These are phyloP conservation scores for Numida meleagris DNA, from an alignment of 2,113 vertebrate genomes.

Conservation along the genomic window DNA sequence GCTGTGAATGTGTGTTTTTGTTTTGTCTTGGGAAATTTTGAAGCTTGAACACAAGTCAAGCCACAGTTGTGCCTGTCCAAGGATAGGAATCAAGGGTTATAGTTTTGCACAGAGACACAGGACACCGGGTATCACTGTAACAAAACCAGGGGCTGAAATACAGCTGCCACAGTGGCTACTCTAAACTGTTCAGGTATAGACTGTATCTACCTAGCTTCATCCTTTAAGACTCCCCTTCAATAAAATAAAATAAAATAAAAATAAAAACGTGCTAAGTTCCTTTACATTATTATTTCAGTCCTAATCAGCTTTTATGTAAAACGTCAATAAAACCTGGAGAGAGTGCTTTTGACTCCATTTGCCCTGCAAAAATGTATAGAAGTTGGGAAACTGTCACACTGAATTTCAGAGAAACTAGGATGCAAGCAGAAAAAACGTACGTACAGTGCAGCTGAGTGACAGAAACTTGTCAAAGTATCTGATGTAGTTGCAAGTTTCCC, in stretches of 20 bases:
- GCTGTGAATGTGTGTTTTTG: neutral
- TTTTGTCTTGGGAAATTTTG: neutral
- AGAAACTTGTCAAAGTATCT: neutral
- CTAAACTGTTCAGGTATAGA: neutral
- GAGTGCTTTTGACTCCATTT: neutral
- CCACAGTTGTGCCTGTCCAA: neutral
- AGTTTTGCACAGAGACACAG: neutral
- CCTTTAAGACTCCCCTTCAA: neutral
- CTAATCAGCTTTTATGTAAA: neutral
- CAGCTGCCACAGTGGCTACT: neutral
- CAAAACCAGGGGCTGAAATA: neutral
- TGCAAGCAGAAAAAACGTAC: neutral
- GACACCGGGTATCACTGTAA: neutral
- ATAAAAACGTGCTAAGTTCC: neutral
- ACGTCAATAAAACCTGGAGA: neutral
- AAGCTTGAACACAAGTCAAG: neutral
- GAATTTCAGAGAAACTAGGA: conserved; percentile 3
- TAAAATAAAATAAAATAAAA: neutral
- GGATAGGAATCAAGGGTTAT: neutral
- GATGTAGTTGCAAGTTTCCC: neutral
- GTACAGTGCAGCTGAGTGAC: neutral
- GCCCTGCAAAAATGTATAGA: neutral
- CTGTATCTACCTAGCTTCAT: fast-evolving
- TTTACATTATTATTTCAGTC: neutral
- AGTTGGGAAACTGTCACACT: neutral